These are phyloP conservation scores for Polia nebulosa DNA, from an alignment of 2,888 invertebrate genomes.

Conservation along the genomic window DNA sequence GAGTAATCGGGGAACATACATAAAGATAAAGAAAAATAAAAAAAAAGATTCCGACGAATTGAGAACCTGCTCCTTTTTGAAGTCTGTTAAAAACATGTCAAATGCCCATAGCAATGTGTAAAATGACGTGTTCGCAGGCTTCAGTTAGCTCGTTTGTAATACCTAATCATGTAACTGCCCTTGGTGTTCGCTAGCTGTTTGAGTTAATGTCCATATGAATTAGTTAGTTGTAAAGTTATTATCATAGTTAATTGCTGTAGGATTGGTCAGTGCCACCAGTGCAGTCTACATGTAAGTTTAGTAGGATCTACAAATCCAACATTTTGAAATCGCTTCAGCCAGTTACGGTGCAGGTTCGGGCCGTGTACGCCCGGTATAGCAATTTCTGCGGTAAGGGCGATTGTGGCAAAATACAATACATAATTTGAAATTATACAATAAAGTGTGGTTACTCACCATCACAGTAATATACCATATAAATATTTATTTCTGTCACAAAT, in stretches of 20 bases:
- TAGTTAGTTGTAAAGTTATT: constrained; percentile 20
- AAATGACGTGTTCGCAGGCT: constrained; percentile 19
- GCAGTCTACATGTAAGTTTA: neutral
- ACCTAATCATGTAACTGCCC: constrained; percentile 42
- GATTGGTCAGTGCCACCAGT: neutral
- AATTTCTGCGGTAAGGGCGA: no score
- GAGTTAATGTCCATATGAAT: constrained; percentile 25
- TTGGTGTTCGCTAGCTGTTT: constrained; percentile 23
- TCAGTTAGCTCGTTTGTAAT: constrained; percentile 31
- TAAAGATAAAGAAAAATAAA: no score
- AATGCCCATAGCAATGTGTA: neutral
- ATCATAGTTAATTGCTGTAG: neutral
- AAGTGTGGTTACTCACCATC: no score
- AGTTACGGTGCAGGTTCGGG: no score
- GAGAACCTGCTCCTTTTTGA: no score
- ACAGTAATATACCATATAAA: neutral
- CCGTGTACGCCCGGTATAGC: no score
- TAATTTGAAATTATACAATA: neutral
- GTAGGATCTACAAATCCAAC: neutral
- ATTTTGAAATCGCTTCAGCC: neutral
- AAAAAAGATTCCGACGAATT: no score
- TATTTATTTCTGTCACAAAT: neutral
- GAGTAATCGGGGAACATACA: no score
- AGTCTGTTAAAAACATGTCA: neutral
- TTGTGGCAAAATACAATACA: neutral